Evolutionary conservation across 2,113 vertebrate species (phyloP), one percentile per base, ranked within the genome.

Genomic region (Anolis sagrei): DNA sequence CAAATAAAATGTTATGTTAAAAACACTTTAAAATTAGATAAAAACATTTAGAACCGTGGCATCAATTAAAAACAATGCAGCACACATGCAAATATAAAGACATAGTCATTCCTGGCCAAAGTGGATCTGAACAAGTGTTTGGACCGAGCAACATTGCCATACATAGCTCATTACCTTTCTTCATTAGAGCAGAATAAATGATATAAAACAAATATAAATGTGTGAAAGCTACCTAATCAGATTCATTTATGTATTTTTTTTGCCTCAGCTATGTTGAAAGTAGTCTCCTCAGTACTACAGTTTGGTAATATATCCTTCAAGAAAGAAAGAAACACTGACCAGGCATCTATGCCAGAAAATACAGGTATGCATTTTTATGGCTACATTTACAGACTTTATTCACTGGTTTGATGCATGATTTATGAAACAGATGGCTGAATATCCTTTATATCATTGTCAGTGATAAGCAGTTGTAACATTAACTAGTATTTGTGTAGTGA

Each of bases 311-410:
- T 99, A 84, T 93, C 97, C 91, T 99, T 99, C 79, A 99, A 99
- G 94, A 99, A 99, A 92, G 98, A 99, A 93, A 97, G 98, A 90
- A 99, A 99, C 94, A 98, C 98, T 0, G 98, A 99, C 70, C 99
- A 99, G 92, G 98, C 99, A 29, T 99, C 98, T 21, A 99, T 99
- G 99, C 99, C 99, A 1, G 98, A 99, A 94, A 99, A 99, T 83
- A 99, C 99, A 76, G 98, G 99, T 99, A 93, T 29, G 75, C 21
- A 5, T 90, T 91, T 84, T 32, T 69, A 51, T 25, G 21, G 23
- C 23, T 14, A 54, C 76, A 69, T 23, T 49, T 36, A 81, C 85
- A 39, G 2, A 4, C 25, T 10, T 79, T 89, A 83, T 36, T n/a
- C 21, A 48, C 32, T 32, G 85, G 29, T 54, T 0, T 0, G 23